A percentile compares a stretch with the other conserved stretches of the same genome.
Evolutionary conservation across 2,113 vertebrate species (phyloP).

Genomic region (Nothobranchius kuhntae): DNA sequence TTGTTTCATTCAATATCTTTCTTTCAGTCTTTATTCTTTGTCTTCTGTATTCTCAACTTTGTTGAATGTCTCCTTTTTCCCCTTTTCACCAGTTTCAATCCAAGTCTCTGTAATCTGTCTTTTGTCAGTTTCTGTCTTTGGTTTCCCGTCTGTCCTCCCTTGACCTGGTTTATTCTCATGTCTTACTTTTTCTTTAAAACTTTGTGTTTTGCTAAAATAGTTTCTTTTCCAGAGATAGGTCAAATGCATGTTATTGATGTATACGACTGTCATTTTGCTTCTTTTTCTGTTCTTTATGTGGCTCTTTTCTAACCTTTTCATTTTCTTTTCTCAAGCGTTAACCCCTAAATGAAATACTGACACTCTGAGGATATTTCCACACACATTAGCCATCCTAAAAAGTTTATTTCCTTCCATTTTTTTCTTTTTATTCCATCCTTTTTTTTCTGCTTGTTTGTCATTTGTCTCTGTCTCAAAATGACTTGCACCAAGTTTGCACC

Average conservation of each 20-base stretch:
- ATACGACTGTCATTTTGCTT: background rate
- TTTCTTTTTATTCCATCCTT: constrained; percentile 21
- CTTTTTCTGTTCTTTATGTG: constrained; percentile 9
- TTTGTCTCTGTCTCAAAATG: constrained; percentile 39
- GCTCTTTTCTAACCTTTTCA: constrained; percentile 8
- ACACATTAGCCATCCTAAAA: background rate
- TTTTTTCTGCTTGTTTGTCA: constrained; percentile 29
- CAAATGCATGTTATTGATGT: background rate
- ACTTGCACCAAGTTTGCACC: constrained; percentile 39
- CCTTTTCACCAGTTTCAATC: constrained; percentile 50
- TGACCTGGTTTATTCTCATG: constrained; percentile 33
- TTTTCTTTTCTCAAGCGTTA: constrained; percentile 8
- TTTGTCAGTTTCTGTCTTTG: constrained; percentile 55
- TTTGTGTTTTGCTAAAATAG: background rate
- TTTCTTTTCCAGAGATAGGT: background rate
- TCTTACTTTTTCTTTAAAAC: constrained; percentile 2
- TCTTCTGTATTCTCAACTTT: constrained; percentile 56
- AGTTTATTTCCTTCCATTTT: constrained; percentile 28
- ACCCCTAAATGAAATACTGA: constrained; percentile 11
- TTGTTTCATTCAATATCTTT: constrained; percentile 64
- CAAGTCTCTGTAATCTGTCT: constrained; percentile 60
- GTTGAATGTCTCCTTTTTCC: constrained; percentile 46
- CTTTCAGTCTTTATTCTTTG: constrained; percentile 53
- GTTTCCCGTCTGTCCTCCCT: constrained; percentile 50
- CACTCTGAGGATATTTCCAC: background rate